Percentiles rank a stretch among this genome's conserved stretches.
These are phyloP conservation scores for Furnarius figulus DNA, from an alignment of 2,113 vertebrate species.

Conservation along the genomic window DNA sequence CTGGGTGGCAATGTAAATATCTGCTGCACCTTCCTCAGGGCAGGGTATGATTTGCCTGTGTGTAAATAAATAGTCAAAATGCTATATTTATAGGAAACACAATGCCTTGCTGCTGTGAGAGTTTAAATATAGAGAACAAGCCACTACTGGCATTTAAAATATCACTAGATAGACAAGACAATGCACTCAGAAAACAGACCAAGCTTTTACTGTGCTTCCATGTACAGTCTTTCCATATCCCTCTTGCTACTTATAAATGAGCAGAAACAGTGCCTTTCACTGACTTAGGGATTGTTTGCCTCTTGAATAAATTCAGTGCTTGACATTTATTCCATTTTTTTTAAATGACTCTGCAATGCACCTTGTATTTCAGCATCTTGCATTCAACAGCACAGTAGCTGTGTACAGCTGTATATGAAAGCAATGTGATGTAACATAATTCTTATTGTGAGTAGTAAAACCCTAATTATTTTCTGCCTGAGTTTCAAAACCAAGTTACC, in stretches of 20 bases:
- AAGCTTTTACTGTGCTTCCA: not conserved
- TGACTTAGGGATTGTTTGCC: not conserved
- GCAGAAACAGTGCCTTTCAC: not conserved
- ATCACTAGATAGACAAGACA: constrained; percentile 42
- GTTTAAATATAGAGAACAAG: constrained; percentile 60
- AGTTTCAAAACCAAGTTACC: not conserved
- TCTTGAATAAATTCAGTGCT: not conserved
- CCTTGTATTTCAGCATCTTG: not conserved
- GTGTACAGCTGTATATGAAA: rapidly evolving
- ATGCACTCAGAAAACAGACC: constrained; percentile 36
- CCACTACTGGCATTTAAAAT: constrained; percentile 42
- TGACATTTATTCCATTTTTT: not conserved
- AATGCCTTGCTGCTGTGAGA: constrained; percentile 1
- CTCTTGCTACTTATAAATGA: not conserved
- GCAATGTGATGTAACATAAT: rapidly evolving
- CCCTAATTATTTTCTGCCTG: not conserved
- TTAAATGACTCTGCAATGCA: not conserved
- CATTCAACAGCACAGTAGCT: not conserved
- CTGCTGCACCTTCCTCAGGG: not conserved
- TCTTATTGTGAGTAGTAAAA: rapidly evolving
- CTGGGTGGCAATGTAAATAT: not conserved
- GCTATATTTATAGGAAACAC: constrained; percentile 49
- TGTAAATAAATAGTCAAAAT: constrained; percentile 35
- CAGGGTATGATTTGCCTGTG: not conserved
- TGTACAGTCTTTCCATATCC: not conserved